Base-by-base conservation (phyloP, 2,113 vertebrate genomes). In the Cyphomyrus plagiostoma region DNA sequence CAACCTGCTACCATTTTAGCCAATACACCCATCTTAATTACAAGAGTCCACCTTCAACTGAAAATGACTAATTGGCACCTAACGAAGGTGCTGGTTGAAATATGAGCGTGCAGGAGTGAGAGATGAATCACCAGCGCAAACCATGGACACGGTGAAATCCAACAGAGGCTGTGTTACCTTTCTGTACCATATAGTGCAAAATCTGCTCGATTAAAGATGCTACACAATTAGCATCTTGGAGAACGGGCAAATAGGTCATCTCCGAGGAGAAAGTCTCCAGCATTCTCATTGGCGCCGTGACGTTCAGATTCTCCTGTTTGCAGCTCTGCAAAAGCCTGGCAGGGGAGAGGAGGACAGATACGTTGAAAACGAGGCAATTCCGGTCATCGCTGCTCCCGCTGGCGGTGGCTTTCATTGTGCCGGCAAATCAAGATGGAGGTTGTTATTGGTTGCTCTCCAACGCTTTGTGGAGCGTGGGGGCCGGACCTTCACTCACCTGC, bases 161-260 rank as follows among this genome's bases (percentile, higher is more conserved):
- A 42, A 1, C 2, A 21, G 30, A 39, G 30, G 17, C 89, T 5
- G n/a, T 10, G 8, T 94, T 93, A 99, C 98, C 98, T 97, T 97
- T 98, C 92, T 99, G 97, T 95, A 99, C 95, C 97, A 99, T 96
- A 96, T 98, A 99, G 97, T 98, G 97, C 97, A 99, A 97, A 96
- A 99, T 96, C 94, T 99, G 98, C 95, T 99, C 98, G 74, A 97
- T 95, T 93, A 99, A 92, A n/a, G 97, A 97, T 91, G 96, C 96
- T 95, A 97, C 97, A 89, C 93, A 95, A 93, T 94, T 92, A 90
- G 96, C 94, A 92, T 99, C 98, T 93, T 95, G 96, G 94, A 98
- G 94, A 94, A 97, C 94, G 89, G 97, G 95, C 94, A 97, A 94
- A 93, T 98, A 99, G 0, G 97, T 99, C 92, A 93, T 97, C 95